These are phyloP conservation scores for Danaus chrysippus DNA, from an alignment of 2,888 invertebrate genomes.

Conservation along the genomic window DNA sequence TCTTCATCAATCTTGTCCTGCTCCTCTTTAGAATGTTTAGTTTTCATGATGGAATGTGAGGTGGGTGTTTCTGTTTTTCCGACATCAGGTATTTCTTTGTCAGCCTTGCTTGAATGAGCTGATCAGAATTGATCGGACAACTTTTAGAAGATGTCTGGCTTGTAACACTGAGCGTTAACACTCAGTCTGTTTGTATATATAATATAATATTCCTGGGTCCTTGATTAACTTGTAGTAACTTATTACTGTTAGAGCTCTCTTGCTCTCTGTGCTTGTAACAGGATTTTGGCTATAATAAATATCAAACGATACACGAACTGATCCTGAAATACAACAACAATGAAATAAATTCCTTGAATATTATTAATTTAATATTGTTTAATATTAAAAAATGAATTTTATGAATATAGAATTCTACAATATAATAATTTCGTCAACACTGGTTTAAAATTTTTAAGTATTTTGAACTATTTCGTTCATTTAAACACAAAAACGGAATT, in stretches of 20 bases:
- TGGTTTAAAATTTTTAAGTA: background rate
- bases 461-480: constrained; percentile 8
- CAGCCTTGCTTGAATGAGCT: constrained; percentile 36
- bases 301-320: constrained; percentile 1
- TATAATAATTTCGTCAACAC: background rate
- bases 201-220: constrained; percentile 9
- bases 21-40: constrained; percentile 72
- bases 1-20: constrained; percentile 71
- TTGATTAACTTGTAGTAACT: constrained; percentile 1
- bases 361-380: background rate
- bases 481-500: constrained; percentile 14
- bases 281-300: background rate
- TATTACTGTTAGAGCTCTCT: background rate
- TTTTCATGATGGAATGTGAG: constrained; percentile 77
- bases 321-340: constrained; percentile 2
- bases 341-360: background rate
- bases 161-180: constrained; percentile 9
- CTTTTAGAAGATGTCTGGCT: background rate
- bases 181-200: constrained; percentile 13
- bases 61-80: constrained; percentile 68
- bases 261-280: background rate
- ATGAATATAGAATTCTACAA: background rate
- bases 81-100: constrained; percentile 66
- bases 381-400: background rate
- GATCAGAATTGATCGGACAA: constrained; percentile 12